Evolutionary conservation across 2,797 vertebrate species (phyloP), one percentile per base, ranked within the genome.

Genomic region (Alosa sapidissima): DNA sequence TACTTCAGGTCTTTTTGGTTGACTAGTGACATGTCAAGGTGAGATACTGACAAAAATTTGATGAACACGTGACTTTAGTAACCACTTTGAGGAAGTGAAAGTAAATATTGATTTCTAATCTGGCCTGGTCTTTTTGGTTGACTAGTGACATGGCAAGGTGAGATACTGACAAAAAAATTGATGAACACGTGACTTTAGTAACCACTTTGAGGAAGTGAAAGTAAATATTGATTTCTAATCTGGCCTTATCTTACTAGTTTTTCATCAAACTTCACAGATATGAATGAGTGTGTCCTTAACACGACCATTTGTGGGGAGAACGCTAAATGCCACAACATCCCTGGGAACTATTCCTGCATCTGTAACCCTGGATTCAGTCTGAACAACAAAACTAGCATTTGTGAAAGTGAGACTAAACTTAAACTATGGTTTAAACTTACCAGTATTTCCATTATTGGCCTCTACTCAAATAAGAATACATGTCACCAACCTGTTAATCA

Each of bases 331-430:
- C 0, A 16, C 47, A 95, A 95, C 88, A 92, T 86, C 33, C 0
- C 0, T 0, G 92, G 93, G 0, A 86, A 82, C 84, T 85, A 85
- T 89, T 0, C 21, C 5, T 95, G 95, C 75, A 9, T 24, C 11
- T 95, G 93, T 81, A 75, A 91, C 0, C 0, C 55, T 68, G 94
- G 90, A 11, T 95, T 91, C 90, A 62, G 0, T 78, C 78, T 86
- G 21, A 85, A 84, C 33, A 45, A 5, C 1, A 8, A 10, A 5
- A 1, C 45, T 16, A 85, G 84, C 72, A 11, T 13, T 81, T 94
- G 92, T 85, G 81, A 91, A 89, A 90, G 93, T 95, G 83, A 88
- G 84, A 41, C 4, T 41, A 41, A 41, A 41, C 41, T 41, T 4
- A 41, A 41, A 41, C 41, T 41, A 2, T 2, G 4, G 41, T 41